Evolutionary conservation across 2,888 invertebrate species (phyloP).

Genomic region (Dilophus febrilis): DNA sequence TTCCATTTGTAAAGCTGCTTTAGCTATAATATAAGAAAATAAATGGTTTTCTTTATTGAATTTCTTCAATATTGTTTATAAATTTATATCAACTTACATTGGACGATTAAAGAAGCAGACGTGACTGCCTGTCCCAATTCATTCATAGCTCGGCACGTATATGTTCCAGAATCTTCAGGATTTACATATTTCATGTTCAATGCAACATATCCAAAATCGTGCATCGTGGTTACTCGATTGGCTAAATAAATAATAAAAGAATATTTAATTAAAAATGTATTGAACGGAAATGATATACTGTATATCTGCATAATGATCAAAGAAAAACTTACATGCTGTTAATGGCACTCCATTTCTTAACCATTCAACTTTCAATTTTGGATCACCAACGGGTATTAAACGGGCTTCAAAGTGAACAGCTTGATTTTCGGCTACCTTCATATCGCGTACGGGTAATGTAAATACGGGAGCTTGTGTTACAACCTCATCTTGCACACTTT

Average conservation of each 20-base stretch:
- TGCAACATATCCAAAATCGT: slow-evolving; percentile 96
- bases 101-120: slow-evolving; percentile 76
- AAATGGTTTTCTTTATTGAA: slow-evolving; percentile 2
- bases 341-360: slow-evolving; percentile 79
- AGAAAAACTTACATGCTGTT: slow-evolving; percentile 53
- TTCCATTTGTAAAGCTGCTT: slow-evolving; percentile 73
- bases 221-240: slow-evolving; percentile 85
- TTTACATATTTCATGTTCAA: slow-evolving; percentile 86
- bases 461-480: slow-evolving; percentile 82
- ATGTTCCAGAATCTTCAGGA: slow-evolving; percentile 92
- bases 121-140: slow-evolving; percentile 91
- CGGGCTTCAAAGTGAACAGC: slow-evolving; percentile 88
- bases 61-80: background rate
- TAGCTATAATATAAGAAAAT: slow-evolving; percentile 36
- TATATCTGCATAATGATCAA: background rate
- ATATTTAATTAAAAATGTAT: slow-evolving; percentile 1
- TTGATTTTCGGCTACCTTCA: slow-evolving; percentile 74
- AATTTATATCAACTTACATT: slow-evolving; percentile 42
- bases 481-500: slow-evolving; percentile 56
- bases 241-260: slow-evolving; percentile 34
- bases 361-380: slow-evolving; percentile 87
- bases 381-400: slow-evolving; percentile 85
- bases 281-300: background rate
- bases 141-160: slow-evolving; percentile 84
- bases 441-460: slow-evolving; percentile 76